phyloP scores from a whole-genome alignment of 2,113 vertebrate species.

The Ceuthmochares aereus region DNA sequence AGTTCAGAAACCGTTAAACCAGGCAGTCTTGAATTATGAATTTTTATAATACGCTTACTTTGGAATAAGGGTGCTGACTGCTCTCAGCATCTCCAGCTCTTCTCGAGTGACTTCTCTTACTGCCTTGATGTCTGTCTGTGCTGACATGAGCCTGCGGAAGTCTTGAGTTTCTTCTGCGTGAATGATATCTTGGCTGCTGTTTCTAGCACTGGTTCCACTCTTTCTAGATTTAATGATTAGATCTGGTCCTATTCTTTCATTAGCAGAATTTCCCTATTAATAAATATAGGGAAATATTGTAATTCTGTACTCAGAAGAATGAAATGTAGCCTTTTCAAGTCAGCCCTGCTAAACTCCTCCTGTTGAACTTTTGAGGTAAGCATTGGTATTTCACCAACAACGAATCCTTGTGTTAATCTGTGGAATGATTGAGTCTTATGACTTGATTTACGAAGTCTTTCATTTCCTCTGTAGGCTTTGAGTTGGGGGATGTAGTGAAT shows the following conservation, averaged over 20 bases:
- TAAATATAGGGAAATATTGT: background rate
- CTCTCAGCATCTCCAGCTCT: background rate
- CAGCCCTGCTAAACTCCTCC: background rate
- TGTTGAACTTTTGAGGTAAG: constrained; percentile 24
- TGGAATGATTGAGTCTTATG: constrained; percentile 3
- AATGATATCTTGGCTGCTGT: background rate
- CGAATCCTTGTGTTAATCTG: constrained; percentile 6
- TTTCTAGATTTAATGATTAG: background rate
- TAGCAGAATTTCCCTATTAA: background rate
- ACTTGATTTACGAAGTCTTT: background rate
- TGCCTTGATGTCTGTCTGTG: background rate
- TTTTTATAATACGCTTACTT: background rate
- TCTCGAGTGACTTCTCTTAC: background rate
- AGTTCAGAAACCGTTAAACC: background rate
- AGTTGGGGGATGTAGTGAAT: background rate
- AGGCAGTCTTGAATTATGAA: background rate
- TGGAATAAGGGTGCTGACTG: background rate
- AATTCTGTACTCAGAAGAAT: background rate
- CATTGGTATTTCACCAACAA: background rate
- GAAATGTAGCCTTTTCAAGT: background rate
- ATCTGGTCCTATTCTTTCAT: background rate
- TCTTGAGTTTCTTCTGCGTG: background rate
- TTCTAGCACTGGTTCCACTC: background rate
- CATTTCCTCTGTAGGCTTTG: background rate
- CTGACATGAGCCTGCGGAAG: background rate